Percentiles rank a stretch among this genome's conserved stretches.
Conservation (phyloP, 2,113 vertebrate genomes). For the Toxostoma redivivum region DNA sequence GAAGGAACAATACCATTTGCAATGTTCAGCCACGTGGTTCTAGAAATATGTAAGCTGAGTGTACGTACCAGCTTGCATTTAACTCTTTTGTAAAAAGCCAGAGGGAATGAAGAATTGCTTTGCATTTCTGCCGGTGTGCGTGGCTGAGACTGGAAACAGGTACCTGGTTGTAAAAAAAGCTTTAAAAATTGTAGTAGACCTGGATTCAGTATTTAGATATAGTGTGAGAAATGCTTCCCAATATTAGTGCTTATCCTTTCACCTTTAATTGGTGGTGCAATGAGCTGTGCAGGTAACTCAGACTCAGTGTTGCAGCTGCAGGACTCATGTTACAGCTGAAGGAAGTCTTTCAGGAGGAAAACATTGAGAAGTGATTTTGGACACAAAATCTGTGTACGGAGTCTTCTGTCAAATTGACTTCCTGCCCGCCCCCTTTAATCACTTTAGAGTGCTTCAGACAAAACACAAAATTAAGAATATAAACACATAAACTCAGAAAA, state of each 20-base stretch:
- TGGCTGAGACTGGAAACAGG: neutral
- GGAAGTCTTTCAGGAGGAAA: neutral
- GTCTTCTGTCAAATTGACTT: neutral
- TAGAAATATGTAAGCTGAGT: neutral
- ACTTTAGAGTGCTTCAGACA: neutral
- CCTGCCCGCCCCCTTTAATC: neutral
- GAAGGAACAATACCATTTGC: neutral
- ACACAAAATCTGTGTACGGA: neutral
- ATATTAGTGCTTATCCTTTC: neutral
- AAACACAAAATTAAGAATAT: neutral
- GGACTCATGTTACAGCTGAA: neutral
- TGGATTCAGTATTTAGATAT: neutral
- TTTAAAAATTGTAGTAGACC: neutral
- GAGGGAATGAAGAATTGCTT: neutral
- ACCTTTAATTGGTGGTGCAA: neutral
- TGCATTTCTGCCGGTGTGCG: neutral
- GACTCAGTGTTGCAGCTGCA: neutral
- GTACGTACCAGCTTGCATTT: neutral
- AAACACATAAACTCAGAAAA: neutral
- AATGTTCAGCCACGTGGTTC: neutral
- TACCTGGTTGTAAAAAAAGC: neutral
- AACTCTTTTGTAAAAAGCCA: neutral
- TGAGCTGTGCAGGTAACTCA: neutral
- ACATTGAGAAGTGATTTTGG: neutral
- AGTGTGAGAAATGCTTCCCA: neutral